Evolutionary conservation across 2,113 vertebrate genomes (phyloP), one percentile per base, ranked within the genome.

Genomic region (Perognathus longimembris): DNA sequence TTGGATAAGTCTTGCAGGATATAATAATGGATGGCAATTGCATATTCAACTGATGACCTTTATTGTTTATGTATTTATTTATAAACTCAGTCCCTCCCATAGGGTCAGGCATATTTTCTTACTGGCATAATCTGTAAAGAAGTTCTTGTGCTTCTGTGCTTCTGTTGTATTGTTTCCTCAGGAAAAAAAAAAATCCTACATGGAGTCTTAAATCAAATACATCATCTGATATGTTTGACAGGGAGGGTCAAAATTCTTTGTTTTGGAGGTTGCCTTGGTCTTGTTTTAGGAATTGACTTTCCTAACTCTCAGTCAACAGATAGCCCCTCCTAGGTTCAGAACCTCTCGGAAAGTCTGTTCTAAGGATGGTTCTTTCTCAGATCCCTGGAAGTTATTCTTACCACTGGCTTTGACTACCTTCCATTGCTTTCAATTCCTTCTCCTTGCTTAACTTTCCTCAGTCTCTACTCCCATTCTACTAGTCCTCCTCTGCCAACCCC

Each of bases 181-280:
- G 57, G 45, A 63, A 87, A 90, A 92, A 80, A 63, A 87, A 90
- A 92, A 76, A 40, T 77, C 36, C 24, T n/a, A 84, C 24, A 10
- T 5, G 12, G 40, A 78, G 59, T 81, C 20, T 77, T 64, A 76
- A 45, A 61, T 84, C 75, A 89, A 75, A 66, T 63, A 54, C 50
- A 54, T 54, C 85, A 59, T 36, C 34, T 77, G 78, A 21, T 11
- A 22, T 36, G 21, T 28, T 79, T 1, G 5, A 20, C 22, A 70
- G 7, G 6, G 36, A 75, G 12, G 70, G n/a, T 42, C 7, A 63
- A 81, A 63, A 70, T 92, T 75, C 30, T 30, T 3, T 42, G 20
- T 30, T 38, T 7, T 78, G 4, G 64, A 78, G 11, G 71, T 61
- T 92, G 38, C 28, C 70, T 77, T 54, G 67, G 40, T 34, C 22